Base-by-base conservation (phyloP, 1,140 invertebrate genomes). In the Sminthurinus signatus region DNA sequence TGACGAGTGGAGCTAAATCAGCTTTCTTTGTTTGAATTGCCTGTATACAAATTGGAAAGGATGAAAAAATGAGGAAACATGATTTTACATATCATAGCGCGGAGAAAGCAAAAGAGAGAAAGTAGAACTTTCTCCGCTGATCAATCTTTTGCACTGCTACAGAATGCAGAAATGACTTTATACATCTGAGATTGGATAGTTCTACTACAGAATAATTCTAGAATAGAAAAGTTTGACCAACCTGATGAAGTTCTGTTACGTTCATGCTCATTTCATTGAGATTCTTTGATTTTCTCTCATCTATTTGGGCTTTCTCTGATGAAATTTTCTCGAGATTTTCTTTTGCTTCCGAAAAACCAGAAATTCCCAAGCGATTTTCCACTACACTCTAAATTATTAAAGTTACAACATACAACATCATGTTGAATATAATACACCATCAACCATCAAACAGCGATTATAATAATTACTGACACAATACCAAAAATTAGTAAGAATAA, bases 1-100 rank as follows among this genome's bases (percentile, higher is more conserved):
- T 84, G 46, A 87, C 80, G 1, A 87, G 73, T 3, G 85, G 83
- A 2, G 83, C 80, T 19, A 88, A 72, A 65, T 81, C 78, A 15
- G 78, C 76, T 70, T 85, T 84, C 61, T 83, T 80, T 21, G 78
- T 73, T 0, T 77, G 77, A 56, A 87, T 81, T 54, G 80, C 79
- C 2, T 76, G 5, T 36, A 36, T 8, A 8, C 32, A 36, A 36
- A 36, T n/a, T n/a, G n/a, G n/a, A n/a, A n/a, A n/a, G n/a, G n/a
- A n/a, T n/a, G n/a, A n/a, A n/a, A n/a, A n/a, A n/a, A n/a, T n/a
- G n/a, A n/a, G n/a, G n/a, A n/a, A n/a, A n/a, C n/a, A n/a, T n/a
- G n/a, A n/a, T n/a, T n/a, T n/a, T n/a, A n/a, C n/a, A n/a, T n/a
- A n/a, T n/a, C n/a, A n/a, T n/a, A n/a, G n/a, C n/a, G n/a, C n/a